A percentile compares a stretch with the other conserved stretches of the same genome.
Evolutionary conservation across 2,888 invertebrate genomes (phyloP).

Genomic region (Galerucella nymphaeae): DNA sequence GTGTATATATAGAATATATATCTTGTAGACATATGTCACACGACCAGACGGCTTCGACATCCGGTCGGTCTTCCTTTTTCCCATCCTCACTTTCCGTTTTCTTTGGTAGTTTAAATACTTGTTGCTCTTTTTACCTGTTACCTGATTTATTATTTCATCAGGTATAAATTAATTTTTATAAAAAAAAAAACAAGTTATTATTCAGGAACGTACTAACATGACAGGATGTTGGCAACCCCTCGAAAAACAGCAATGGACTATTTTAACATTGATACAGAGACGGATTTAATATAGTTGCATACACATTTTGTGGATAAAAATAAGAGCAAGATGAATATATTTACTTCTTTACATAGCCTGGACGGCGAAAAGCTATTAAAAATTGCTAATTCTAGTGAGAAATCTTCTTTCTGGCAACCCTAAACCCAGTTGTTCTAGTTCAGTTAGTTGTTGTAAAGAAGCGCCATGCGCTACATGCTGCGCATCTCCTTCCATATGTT

Average conservation of each 20-base stretch:
- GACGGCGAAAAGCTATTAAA: no score
- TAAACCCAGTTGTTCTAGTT: no score
- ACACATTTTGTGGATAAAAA: not conserved
- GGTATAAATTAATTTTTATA: constrained; percentile 16
- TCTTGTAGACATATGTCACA: constrained; percentile 39
- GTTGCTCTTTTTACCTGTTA: constrained; percentile 19
- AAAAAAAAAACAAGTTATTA: constrained; percentile 14
- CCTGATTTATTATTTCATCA: constrained; percentile 10
- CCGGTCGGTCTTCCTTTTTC: constrained; percentile 33
- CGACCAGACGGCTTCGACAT: constrained; percentile 31
- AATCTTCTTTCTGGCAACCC: no score
- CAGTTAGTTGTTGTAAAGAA: no score
- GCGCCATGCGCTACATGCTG: no score
- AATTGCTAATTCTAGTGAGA: no score
- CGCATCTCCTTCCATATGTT: no score
- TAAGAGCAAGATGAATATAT: no score
- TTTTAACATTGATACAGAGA: not conserved
- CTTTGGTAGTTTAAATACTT: constrained; percentile 14
- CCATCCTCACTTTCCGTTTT: constrained; percentile 19
- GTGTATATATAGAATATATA: constrained; percentile 3
- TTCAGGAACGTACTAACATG: constrained; percentile 7
- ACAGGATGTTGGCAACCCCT: constrained; percentile 7
- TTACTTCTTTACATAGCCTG: no score
- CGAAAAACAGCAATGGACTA: not conserved
- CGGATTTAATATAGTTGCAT: not conserved